Evolutionary conservation across 2,888 invertebrate species (phyloP).

Genomic region (Gortyna flavago): DNA sequence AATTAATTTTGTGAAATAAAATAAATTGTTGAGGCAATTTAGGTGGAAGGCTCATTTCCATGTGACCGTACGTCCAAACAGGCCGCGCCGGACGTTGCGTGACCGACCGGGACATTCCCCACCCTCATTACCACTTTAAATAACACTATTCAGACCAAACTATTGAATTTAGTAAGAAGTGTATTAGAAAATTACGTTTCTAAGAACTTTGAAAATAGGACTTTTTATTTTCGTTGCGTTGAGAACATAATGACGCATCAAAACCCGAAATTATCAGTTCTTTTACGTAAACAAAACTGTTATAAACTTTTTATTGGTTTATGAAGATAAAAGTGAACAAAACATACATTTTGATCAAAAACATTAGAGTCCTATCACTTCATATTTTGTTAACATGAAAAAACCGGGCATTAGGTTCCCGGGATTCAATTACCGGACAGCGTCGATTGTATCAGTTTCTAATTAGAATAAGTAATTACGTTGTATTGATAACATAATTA

Average conservation of each 20-base stretch:
- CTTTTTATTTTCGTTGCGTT: slow-evolving; percentile 18
- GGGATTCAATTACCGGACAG: slow-evolving; percentile 45
- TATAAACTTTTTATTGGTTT: not conserved
- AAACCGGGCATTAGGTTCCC: slow-evolving; percentile 18
- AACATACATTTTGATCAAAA: slow-evolving; percentile 8
- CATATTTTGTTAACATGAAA: slow-evolving; percentile 33
- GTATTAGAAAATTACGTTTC: slow-evolving; percentile 56
- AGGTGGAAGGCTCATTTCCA: slow-evolving; percentile 61
- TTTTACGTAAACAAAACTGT: not conserved
- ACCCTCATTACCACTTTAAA: slow-evolving; percentile 66
- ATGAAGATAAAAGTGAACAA: slow-evolving; percentile 1
- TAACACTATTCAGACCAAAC: slow-evolving; percentile 65
- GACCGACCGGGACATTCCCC: slow-evolving; percentile 65
- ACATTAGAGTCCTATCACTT: slow-evolving; percentile 1
- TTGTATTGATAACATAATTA: slow-evolving; percentile 52
- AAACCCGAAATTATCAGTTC: not conserved
- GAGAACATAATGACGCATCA: slow-evolving; percentile 11
- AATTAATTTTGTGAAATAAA: slow-evolving; percentile 54
- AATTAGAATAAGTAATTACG: slow-evolving; percentile 48
- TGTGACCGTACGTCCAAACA: slow-evolving; percentile 69
- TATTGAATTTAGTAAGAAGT: slow-evolving; percentile 63
- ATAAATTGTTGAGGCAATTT: slow-evolving; percentile 60
- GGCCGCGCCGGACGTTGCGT: slow-evolving; percentile 68
- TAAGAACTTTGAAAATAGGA: slow-evolving; percentile 39
- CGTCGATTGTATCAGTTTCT: slow-evolving; percentile 40